A percentile compares a stretch with the other conserved stretches of the same genome.
phyloP scores from a whole-genome alignment of 2,113 vertebrate genomes.

The Callospermophilus lateralis region DNA sequence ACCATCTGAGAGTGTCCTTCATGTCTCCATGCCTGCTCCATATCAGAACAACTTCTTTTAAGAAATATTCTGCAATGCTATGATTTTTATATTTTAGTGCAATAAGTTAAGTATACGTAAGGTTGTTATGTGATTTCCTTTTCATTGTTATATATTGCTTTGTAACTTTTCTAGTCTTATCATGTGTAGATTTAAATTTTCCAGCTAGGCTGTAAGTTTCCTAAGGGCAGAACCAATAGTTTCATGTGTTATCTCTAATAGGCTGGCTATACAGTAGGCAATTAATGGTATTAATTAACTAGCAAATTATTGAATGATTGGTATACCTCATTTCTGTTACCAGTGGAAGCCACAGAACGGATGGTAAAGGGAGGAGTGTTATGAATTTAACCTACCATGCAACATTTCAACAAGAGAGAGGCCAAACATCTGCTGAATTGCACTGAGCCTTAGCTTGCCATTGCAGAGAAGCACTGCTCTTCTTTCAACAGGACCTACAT shows the following conservation, averaged over 20 bases:
- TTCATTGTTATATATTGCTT: background rate
- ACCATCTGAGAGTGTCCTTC: background rate
- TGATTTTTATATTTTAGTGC: background rate
- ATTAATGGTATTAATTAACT: background rate
- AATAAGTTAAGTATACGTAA: background rate
- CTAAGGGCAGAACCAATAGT: background rate
- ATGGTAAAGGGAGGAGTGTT: background rate
- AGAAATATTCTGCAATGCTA: background rate
- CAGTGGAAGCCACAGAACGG: background rate
- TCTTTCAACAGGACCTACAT: constrained; percentile 90
- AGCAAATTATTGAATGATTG: background rate
- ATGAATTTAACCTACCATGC: constrained; percentile 89
- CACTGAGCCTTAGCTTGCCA: constrained; percentile 91
- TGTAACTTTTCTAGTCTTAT: background rate
- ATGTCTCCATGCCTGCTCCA: background rate
- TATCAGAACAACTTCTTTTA: background rate
- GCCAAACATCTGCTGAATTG: constrained; percentile 93
- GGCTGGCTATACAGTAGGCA: background rate
- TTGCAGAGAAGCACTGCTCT: constrained; percentile 93
- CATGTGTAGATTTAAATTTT: background rate
- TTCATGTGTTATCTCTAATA: background rate
- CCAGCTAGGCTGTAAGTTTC: background rate
- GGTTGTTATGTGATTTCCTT: background rate
- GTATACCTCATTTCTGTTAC: background rate
- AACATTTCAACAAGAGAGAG: constrained; percentile 95